Evolutionary conservation across 2,113 vertebrate genomes (phyloP).

Genomic region (Montifringilla adamsi): DNA sequence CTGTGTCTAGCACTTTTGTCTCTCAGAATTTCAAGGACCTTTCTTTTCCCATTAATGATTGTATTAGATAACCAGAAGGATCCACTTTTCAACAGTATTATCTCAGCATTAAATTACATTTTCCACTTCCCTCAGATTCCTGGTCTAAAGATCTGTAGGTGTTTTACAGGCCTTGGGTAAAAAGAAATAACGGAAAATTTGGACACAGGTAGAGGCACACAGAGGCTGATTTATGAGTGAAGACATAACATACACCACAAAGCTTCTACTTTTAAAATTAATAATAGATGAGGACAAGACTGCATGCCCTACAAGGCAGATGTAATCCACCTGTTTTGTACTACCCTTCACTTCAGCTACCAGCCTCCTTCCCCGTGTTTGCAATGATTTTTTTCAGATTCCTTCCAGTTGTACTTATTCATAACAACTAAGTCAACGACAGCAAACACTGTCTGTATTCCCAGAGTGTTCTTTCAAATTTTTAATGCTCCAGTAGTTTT

Average conservation of each 20-base stretch:
- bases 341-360: not conserved
- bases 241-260: not conserved
- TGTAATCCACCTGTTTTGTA: not conserved
- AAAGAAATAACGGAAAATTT: not conserved
- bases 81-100: slow-evolving; percentile 17
- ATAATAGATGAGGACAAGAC: slow-evolving; percentile 11
- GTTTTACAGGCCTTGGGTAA: not conserved
- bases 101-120: slow-evolving; percentile 29
- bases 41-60: slow-evolving; percentile 3
- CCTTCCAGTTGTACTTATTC: not conserved
- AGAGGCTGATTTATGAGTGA: slow-evolving; percentile 6
- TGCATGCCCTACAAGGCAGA: not conserved
- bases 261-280: slow-evolving; percentile 14
- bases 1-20: not conserved
- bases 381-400: not conserved
- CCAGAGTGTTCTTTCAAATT: not conserved
- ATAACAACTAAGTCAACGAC: not conserved
- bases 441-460: not conserved
- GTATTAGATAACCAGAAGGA: slow-evolving; percentile 14
- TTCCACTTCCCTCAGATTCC: not conserved
- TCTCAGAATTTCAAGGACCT: slow-evolving; percentile 34
- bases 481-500: not conserved
- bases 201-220: not conserved
- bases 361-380: not conserved
- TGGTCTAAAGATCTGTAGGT: not conserved